phyloP scores from a whole-genome alignment of 2,113 vertebrate species.

The Ochotona curzoniae region DNA sequence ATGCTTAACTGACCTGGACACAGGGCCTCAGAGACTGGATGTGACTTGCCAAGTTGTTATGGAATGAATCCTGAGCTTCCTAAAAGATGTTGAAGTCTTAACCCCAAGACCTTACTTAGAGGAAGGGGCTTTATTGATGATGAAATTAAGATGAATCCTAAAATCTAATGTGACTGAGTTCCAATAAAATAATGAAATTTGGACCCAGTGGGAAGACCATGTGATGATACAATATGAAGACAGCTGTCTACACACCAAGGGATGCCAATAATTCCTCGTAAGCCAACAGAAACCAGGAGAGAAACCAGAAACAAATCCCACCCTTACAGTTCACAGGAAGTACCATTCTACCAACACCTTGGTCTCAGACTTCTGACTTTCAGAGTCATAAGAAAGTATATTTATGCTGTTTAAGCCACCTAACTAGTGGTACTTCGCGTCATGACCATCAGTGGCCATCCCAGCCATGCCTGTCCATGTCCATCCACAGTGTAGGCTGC shows the following conservation, averaged over 20 bases:
- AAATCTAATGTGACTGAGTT: background rate
- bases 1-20: background rate
- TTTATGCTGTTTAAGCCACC: background rate
- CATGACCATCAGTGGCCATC: background rate
- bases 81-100: background rate
- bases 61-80: background rate
- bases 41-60: background rate
- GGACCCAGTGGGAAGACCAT: background rate
- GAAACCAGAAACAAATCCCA: too few species aligned
- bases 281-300: background rate
- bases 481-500: rapidly evolving
- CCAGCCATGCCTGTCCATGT: rapidly evolving
- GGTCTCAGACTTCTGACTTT: background rate
- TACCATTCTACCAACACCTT: background rate
- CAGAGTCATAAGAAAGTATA: background rate
- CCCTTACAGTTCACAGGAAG: background rate
- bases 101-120: background rate
- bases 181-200: background rate
- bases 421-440: background rate
- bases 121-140: background rate
- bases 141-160: background rate
- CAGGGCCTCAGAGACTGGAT: background rate
- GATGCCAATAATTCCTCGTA: background rate
- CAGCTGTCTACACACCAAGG: background rate
- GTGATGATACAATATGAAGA: background rate